Evolutionary conservation across 2,113 vertebrate species (phyloP).

Genomic region (Myocastor coypus): DNA sequence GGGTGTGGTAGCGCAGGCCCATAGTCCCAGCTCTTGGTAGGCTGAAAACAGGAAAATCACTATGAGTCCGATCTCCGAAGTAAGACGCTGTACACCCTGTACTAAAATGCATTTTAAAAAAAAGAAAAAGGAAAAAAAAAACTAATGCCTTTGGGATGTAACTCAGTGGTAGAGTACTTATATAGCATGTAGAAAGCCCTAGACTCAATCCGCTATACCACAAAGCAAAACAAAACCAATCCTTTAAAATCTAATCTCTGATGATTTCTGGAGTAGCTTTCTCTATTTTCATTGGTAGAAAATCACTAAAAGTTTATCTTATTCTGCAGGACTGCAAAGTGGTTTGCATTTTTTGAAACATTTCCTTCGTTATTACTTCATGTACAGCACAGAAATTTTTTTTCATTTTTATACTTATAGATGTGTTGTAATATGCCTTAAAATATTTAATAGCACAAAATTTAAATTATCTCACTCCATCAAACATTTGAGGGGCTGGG

Average conservation of each 20-base stretch:
- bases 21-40: no score
- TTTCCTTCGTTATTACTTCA: conserved; percentile 19
- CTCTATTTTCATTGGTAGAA: conserved; percentile 14
- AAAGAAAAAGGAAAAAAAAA: no score
- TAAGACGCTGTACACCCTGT: no score
- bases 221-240: background rate
- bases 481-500: no score
- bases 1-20: no score
- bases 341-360: conserved; percentile 5
- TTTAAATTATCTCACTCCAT: background rate
- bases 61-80: no score
- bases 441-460: conserved; percentile 24
- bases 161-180: background rate
- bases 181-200: background rate
- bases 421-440: background rate
- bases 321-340: background rate
- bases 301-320: conserved; percentile 14
- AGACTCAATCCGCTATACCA: no score
- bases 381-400: background rate
- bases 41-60: no score
- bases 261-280: background rate
- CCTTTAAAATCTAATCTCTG: conserved; percentile 11
- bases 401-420: background rate
- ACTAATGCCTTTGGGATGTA: background rate
- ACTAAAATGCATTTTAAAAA: no score